These are phyloP conservation scores for Chaenocephalus aceratus DNA, from an alignment of 2,113 vertebrate species.

Conservation along the genomic window DNA sequence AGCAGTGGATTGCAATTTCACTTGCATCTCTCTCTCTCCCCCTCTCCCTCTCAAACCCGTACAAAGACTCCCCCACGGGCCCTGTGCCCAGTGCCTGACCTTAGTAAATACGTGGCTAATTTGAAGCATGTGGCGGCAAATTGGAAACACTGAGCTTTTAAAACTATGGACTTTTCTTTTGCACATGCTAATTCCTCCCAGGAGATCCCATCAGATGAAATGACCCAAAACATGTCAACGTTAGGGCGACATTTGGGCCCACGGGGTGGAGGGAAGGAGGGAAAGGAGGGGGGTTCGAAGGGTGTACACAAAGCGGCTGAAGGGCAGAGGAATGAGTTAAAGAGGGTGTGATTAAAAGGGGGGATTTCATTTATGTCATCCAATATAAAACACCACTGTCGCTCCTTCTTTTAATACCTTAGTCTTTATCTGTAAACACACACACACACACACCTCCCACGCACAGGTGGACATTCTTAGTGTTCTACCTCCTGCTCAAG, in stretches of 20 bases:
- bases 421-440: background rate
- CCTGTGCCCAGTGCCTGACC: constrained; percentile 78
- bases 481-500: constrained; percentile 56
- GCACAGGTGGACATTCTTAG: constrained; percentile 62
- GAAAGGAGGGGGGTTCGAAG: constrained; percentile 2
- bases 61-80: constrained; percentile 82
- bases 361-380: constrained; percentile 47
- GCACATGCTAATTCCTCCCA: constrained; percentile 91
- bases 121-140: constrained; percentile 93
- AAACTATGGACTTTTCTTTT: constrained; percentile 91
- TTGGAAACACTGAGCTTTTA: constrained; percentile 92
- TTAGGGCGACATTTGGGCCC: constrained; percentile 63
- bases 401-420: background rate
- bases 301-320: constrained; percentile 42
- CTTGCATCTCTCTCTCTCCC: background rate
- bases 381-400: constrained; percentile 34
- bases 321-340: constrained; percentile 47
- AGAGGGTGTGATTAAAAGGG: constrained; percentile 46
- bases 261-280: constrained; percentile 4
- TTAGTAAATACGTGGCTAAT: constrained; percentile 95
- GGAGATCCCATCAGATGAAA: constrained; percentile 87
- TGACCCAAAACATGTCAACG: constrained; percentile 86
- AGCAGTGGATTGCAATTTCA: constrained; percentile 61
- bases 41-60: constrained; percentile 28
- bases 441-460: constrained; percentile 46